Evolutionary conservation across 2,888 invertebrate species (phyloP), one percentile per base, ranked within the genome.

Genomic region (Hypomecis atomaria): DNA sequence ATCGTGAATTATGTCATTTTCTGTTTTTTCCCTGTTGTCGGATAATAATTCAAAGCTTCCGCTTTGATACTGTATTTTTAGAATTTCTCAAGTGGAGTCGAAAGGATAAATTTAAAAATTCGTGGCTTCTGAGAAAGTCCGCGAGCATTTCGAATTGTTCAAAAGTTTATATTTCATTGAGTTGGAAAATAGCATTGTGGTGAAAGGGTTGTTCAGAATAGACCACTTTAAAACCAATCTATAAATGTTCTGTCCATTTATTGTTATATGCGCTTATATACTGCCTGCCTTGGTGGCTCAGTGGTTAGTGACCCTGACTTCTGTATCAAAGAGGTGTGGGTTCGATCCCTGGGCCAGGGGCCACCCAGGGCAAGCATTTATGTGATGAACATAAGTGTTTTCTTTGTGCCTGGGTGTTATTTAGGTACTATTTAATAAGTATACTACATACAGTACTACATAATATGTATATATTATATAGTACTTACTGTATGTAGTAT

Each of bases 1-100:
- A 7, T 23, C 23, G 23, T 45, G 13, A 13, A 44, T 44, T 44
- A 13, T 13, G 13, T 44, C 13, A 47, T 49, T 58, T 49, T 36
- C 42, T 1, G 6, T 11, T 45, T 11, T 45, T 45, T 3, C 13
- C 13, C 23, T 45, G 23, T 13, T 5, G 7, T 13, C 6, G 8
- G 45, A 13, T 45, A 36, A 34, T 33, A n/a, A 23, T 23, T 23
- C 23, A 23, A 23, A 23, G 23, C 5, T 4, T 48, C n/a, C 34
- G n/a, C 48, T 48, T 48, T 48, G 48, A 48, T n/a, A 48, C 34
- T 34, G 48, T 48, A 34, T 48, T 48, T 48, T 48, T 10, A n/a
- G 33, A 34, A 33, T 48, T 48, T n/a, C 6, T 47, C n/a, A n/a
- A 48, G 34, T 34, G 48, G 3, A 34, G 48, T 23, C 8, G 3